Base-by-base conservation (phyloP, 2,113 vertebrate genomes). In the Lichenostomus cassidix region DNA sequence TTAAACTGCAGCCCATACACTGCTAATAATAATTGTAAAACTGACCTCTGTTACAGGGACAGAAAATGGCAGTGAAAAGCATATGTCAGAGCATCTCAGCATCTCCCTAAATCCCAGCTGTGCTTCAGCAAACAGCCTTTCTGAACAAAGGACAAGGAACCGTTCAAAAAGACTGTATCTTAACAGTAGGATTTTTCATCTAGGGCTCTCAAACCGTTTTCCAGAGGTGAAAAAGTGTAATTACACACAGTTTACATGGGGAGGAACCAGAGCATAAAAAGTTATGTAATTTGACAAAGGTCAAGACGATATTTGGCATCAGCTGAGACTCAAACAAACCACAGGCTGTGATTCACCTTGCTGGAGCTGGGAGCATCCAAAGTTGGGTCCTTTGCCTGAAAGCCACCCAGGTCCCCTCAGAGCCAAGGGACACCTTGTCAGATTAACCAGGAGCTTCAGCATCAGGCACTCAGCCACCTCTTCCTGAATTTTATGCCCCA, bases 1-100 rank as follows among this genome's bases (percentile, higher is more conserved):
- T 64, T 96, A 88, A 95, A 92, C 75, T 90, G 68, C 49, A 83
- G 71, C 62, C 79, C 44, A 29, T 83, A 74, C 42, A 50, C 74
- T 87, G 73, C 70, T 92, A 80, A 50, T 21, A 73, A 65, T 83
- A 77, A 94, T 92, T 96, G 68, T 77, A 63, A 92, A 87, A 95
- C 39, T 90, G 52, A 92, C 77, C 91, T 87, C 52, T 78, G 78
- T 35, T 63, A 44, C 47, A 37, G 55, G 22, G 64, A 78, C 52
- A 70, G 79, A 81, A 92, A 90, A 56, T 39, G 60, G 35, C 31
- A 64, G 41, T 0, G 1, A 41, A 68, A 94, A 86, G 39, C 33
- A 25, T 89, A 64, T 24, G 24, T 50, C 62, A 49, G 7, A 53
- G 68, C 41, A 50, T 74, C 60, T 65, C 3, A 27, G 29, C 33